Percentiles rank a stretch among this genome's conserved stretches.
These are phyloP conservation scores for Euura lappo DNA, from an alignment of 1,140 invertebrate genomes.

Conservation along the genomic window DNA sequence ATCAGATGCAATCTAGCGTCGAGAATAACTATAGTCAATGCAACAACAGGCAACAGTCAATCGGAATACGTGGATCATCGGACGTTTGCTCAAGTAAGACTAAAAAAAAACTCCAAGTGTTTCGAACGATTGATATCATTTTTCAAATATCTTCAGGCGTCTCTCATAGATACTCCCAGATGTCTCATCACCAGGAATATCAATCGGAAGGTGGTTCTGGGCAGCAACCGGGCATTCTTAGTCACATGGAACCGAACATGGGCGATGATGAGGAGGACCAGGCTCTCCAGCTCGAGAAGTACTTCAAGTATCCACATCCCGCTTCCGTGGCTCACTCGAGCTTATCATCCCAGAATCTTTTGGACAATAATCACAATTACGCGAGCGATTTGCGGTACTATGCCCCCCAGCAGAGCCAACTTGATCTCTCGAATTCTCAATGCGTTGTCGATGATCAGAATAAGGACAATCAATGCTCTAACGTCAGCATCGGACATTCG, in stretches of 20 bases:
- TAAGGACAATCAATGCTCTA: slow-evolving; percentile 48
- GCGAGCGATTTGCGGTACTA: slow-evolving; percentile 58
- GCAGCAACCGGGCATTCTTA: slow-evolving; percentile 43
- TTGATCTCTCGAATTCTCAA: slow-evolving; percentile 49
- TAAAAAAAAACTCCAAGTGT: neutral
- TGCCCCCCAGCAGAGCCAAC: slow-evolving; percentile 46
- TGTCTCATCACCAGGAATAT: slow-evolving; percentile 56
- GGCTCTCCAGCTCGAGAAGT: slow-evolving; percentile 57
- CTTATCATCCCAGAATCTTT: slow-evolving; percentile 46
- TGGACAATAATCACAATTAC: slow-evolving; percentile 63
- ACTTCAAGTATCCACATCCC: slow-evolving; percentile 59
- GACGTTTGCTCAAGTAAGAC: slow-evolving; percentile 50
- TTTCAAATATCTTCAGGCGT: slow-evolving; percentile 33
- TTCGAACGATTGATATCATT: neutral
- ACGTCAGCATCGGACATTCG: slow-evolving; percentile 40
- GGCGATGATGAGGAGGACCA: slow-evolving; percentile 53
- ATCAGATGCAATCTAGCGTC: slow-evolving; percentile 49
- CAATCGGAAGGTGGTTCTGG: slow-evolving; percentile 38
- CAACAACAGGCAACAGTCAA: slow-evolving; percentile 42
- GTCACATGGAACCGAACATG: slow-evolving; percentile 48
- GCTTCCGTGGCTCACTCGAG: slow-evolving; percentile 50
- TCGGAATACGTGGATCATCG: slow-evolving; percentile 42
- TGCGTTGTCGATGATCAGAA: slow-evolving; percentile 54
- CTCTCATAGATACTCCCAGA: slow-evolving; percentile 51
- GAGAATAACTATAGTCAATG: slow-evolving; percentile 54